phyloP scores from a whole-genome alignment of 2,113 vertebrate species.

The Cathartes aura region DNA sequence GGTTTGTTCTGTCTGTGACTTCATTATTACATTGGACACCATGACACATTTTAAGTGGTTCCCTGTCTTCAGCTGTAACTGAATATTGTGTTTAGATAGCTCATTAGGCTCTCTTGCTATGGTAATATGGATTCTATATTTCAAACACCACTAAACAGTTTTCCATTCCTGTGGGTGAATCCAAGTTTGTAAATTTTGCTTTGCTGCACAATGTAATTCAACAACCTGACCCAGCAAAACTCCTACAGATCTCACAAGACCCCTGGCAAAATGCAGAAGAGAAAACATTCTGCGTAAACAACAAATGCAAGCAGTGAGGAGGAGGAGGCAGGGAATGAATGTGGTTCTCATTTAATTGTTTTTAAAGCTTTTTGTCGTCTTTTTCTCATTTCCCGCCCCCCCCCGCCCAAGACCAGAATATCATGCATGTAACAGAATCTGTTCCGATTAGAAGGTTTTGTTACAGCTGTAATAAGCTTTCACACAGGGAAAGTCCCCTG shows the following conservation, averaged over 20 bases:
- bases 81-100: background rate
- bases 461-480: slow-evolving; percentile 77
- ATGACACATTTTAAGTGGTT: background rate
- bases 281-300: background rate
- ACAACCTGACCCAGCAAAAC: slow-evolving; percentile 15
- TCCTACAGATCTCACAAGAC: background rate
- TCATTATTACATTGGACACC: background rate
- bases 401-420: slow-evolving; percentile 39
- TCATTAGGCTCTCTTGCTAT: background rate
- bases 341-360: background rate
- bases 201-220: background rate
- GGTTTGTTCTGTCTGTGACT: background rate
- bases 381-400: background rate
- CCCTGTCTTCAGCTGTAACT: slow-evolving; percentile 29
- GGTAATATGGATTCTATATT: slow-evolving; percentile 23
- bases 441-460: slow-evolving; percentile 73
- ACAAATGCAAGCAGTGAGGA: background rate
- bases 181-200: slow-evolving; percentile 7
- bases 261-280: background rate
- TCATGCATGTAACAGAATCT: slow-evolving; percentile 65
- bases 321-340: background rate
- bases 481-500: slow-evolving; percentile 66
- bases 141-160: slow-evolving; percentile 23
- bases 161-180: background rate
- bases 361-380: slow-evolving; percentile 25